A percentile compares a stretch with the other conserved stretches of the same genome.
phyloP scores from a whole-genome alignment of 1,140 invertebrate species.

The Drosophila repleta region DNA sequence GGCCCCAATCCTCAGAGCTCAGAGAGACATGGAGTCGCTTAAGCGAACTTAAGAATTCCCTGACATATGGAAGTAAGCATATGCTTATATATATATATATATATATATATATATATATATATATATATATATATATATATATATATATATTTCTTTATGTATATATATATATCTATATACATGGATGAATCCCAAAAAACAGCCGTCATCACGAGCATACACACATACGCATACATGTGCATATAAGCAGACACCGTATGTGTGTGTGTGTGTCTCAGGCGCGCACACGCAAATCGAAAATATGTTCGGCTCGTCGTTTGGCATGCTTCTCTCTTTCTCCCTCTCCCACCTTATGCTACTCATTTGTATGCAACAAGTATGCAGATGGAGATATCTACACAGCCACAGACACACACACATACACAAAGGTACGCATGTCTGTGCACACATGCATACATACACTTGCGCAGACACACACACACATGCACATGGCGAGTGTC shows the following conservation, averaged over 20 bases:
- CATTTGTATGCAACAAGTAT: constrained; percentile 78
- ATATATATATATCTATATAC: constrained; percentile 28
- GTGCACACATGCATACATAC: constrained; percentile 6
- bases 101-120: too few relatives aligned
- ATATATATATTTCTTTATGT: constrained; percentile 15
- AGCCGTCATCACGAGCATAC: constrained; percentile 32
- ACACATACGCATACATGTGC: not conserved
- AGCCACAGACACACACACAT: constrained; percentile 10
- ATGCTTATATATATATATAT: too few relatives aligned
- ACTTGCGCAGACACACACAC: constrained; percentile 12
- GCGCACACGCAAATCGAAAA: constrained; percentile 60
- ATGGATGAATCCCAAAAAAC: constrained; percentile 49
- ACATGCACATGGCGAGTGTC: constrained; percentile 40
- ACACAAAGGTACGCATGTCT: constrained; percentile 1
- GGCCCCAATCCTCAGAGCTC: constrained; percentile 23
- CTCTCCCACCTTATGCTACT: constrained; percentile 48
- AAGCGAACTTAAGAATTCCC: constrained; percentile 64
- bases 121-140: constrained; percentile 29
- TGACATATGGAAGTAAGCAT: constrained; percentile 42
- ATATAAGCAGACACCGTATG: not conserved
- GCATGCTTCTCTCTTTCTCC: constrained; percentile 39
- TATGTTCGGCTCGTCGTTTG: constrained; percentile 41
- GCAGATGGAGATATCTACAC: constrained; percentile 50
- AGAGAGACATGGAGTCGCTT: constrained; percentile 4
- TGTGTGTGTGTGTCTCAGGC: constrained; percentile 34